Evolutionary conservation across 2,888 invertebrate genomes (phyloP).

Genomic region (Nymphalis c-album): DNA sequence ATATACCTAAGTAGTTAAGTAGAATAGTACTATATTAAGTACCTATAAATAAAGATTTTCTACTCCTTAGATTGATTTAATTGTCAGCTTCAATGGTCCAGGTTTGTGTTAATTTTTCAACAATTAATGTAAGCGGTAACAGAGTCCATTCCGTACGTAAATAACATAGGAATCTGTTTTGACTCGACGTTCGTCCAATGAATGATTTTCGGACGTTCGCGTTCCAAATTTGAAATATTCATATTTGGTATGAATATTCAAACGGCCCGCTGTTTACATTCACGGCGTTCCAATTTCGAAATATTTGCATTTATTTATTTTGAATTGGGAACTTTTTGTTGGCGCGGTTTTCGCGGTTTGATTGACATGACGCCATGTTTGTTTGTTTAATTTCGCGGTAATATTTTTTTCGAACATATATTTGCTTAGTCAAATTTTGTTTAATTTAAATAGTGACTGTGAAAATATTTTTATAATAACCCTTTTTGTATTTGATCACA

Average conservation of each 20-base stretch:
- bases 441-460: constrained; percentile 33
- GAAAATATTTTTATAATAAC: constrained; percentile 14
- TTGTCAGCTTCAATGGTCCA: too few relatives aligned
- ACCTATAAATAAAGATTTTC: too few relatives aligned
- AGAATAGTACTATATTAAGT: too few relatives aligned
- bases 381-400: constrained; percentile 41
- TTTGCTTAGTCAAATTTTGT: constrained; percentile 36
- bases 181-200: constrained; percentile 54
- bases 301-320: constrained; percentile 81
- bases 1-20: too few relatives aligned
- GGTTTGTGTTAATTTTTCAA: too few relatives aligned
- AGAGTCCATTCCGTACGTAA: background rate
- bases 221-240: constrained; percentile 75
- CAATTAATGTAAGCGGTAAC: background rate
- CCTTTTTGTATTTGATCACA: constrained; percentile 9
- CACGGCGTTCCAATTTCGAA: constrained; percentile 73
- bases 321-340: constrained; percentile 62
- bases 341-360: constrained; percentile 49
- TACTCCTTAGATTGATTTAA: too few relatives aligned
- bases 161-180: constrained; percentile 1
- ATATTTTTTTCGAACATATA: constrained; percentile 35
- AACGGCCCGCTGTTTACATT: constrained; percentile 78
- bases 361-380: constrained; percentile 52
- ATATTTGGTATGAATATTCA: constrained; percentile 80
- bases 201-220: constrained; percentile 69